Base-by-base conservation (phyloP, 2,797 vertebrate genomes). In the Natrix natrix region DNA sequence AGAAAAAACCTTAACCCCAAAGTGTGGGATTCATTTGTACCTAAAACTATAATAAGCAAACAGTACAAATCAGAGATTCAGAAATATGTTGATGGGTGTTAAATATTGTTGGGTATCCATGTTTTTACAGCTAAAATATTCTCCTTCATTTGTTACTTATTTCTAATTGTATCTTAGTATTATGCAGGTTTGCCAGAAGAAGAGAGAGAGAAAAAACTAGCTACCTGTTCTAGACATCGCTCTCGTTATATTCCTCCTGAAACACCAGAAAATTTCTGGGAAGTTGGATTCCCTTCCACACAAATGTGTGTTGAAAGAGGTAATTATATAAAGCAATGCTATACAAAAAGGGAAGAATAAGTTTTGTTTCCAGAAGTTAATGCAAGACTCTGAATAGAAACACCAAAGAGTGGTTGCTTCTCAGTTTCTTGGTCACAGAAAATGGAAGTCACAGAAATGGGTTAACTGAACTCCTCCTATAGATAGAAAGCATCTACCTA, bases 181-280 rank as follows among this genome's bases (percentile, higher is more conserved):
- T 99, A 99, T 88, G 98, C 98, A 89, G 98, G 98, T 93, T 98
- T 99, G 86, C 98, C 99, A 86, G 98, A 98, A 93, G 98, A 98
- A 94, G 99, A 99, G 92, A 98, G 97, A 95, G 96, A 97, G 92
- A 99, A 98, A 93, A 99, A 99, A 96, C 86, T 99, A 87, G 97
- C 98, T 17, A 96, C 98, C 10, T 99, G 99, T 95, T 99, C 99
- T 17, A 98, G 99, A 66, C 99, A 99, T 90, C 98, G 99, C 8
- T 99, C 98, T 94, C 98, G 98, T 0, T 99, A 99, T 90, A 97
- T 99, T 94, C 99, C 99, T 83, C 99, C 99, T 14, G 98, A 93
- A 86, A 99, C 99, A 16, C 99, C 99, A 13, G 99, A 99, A 95
- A 98, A 99, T 97, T 99, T 99, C 97, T 99, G 99, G 99, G 99